Percentiles rank a stretch among this genome's conserved stretches.
Conservation (phyloP, 2,113 vertebrate species). For the Thymallus thymallus region DNA sequence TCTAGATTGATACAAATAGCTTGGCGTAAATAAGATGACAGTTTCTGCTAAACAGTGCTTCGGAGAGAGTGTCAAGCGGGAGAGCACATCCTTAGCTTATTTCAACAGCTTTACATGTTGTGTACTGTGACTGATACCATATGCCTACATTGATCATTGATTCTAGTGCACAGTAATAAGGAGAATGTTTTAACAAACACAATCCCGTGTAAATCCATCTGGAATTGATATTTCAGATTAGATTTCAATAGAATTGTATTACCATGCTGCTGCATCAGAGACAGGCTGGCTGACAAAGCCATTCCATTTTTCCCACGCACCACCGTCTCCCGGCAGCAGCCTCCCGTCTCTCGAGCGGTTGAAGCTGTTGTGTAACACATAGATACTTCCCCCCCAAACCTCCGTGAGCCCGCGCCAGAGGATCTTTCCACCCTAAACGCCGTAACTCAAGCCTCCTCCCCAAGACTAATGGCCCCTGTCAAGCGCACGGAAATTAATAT, state of each 20-base stretch:
- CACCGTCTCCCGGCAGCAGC: neutral
- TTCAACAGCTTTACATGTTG: neutral
- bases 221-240: neutral
- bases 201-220: neutral
- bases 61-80: neutral
- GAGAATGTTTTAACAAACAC: neutral
- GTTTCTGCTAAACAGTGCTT: neutral
- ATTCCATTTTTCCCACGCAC: conserved; percentile 44
- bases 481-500: conserved; percentile 58
- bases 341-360: conserved; percentile 2
- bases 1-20: neutral
- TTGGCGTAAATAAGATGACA: neutral
- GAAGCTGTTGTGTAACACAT: conserved; percentile 31
- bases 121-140: neutral
- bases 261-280: neutral
- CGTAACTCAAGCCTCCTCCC: conserved; percentile 53
- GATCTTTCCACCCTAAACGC: conserved; percentile 36
- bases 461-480: conserved; percentile 68
- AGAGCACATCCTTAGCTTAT: neutral
- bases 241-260: neutral
- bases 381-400: conserved; percentile 16
- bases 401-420: conserved; percentile 21
- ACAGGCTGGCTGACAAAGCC: conserved; percentile 18
- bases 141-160: neutral
- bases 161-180: neutral